Evolutionary conservation across 2,888 invertebrate species (phyloP), one percentile per base, ranked within the genome.

Genomic region (Lasioglossum villosulum): DNA sequence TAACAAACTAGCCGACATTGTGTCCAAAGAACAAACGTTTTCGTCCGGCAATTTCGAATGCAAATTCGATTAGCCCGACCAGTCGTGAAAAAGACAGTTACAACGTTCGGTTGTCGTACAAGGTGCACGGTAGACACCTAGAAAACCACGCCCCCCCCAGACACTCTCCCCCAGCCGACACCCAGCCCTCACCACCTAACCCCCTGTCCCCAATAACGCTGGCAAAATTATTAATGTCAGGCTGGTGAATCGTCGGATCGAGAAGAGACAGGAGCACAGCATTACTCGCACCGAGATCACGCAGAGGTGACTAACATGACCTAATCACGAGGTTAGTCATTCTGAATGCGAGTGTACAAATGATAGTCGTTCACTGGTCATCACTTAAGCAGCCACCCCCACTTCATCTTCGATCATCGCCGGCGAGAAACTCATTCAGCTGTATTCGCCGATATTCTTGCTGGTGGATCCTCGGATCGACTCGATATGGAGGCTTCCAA

Each of bases 191-290:
- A 2, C 1, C 30, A 6, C 30, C 30, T 27, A 27, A 16, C 66
- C 19, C 34, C 66, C 63, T 10, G 34, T 66, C 30, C 37, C 6
- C 45, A 72, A 81, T 83, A 76, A 82, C 73, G 30, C 34, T 30
- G 34, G 16, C 34, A 48, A 78, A 89, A 90, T 94, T 92, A 90
- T 92, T 91, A 83, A 91, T 92, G 92, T 92, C 95, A 97, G 97
- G 96, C 96, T 97, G 96, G 96, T 97, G 96, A 96, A 96, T 95
- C 96, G 97, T 94, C 96, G 96, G 95, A 96, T 97, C 95, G 96
- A 96, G 95, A 96, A 96, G 95, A 96, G 96, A 93, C 96, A 96
- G 95, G 96, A 97, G 95, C 96, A 96, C 96, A 96, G 96, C 95
- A 96, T 96, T 95, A 97, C 96, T 92, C 96, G 96, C 95, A 97